These are phyloP conservation scores for Dendrocincla tyrannina DNA, from an alignment of 2,797 vertebrate genomes.

Conservation along the genomic window DNA sequence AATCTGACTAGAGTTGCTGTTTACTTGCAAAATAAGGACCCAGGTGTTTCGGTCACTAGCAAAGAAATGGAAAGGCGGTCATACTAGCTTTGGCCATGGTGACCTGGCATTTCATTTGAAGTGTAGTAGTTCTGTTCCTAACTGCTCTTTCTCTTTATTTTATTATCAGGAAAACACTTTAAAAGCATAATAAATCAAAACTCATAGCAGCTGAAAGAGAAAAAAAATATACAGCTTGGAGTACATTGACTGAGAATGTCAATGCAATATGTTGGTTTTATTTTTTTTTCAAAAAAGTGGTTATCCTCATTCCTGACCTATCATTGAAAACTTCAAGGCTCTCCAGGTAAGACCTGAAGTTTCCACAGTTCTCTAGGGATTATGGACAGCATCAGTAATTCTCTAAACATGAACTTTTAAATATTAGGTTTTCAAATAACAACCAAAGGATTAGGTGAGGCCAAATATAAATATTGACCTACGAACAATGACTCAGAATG, in stretches of 20 bases:
- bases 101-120: neutral
- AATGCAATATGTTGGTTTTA: neutral
- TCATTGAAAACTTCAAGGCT: neutral
- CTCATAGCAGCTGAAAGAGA: neutral
- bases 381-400: neutral
- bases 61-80: neutral
- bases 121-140: neutral
- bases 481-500: neutral
- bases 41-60: neutral
- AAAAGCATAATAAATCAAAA: neutral
- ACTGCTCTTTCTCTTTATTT: neutral
- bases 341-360: neutral
- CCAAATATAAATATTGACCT: conserved; percentile 8
- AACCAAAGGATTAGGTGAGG: neutral
- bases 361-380: neutral
- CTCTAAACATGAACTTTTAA: neutral
- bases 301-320: neutral
- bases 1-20: neutral
- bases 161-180: neutral
- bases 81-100: rapidly evolving
- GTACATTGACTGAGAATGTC: neutral
- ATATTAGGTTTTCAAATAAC: conserved; percentile 2
- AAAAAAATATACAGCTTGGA: neutral
- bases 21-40: neutral
- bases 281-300: neutral